phyloP scores from a whole-genome alignment of 2,113 vertebrate species.

The Tylochromis polylepis region DNA sequence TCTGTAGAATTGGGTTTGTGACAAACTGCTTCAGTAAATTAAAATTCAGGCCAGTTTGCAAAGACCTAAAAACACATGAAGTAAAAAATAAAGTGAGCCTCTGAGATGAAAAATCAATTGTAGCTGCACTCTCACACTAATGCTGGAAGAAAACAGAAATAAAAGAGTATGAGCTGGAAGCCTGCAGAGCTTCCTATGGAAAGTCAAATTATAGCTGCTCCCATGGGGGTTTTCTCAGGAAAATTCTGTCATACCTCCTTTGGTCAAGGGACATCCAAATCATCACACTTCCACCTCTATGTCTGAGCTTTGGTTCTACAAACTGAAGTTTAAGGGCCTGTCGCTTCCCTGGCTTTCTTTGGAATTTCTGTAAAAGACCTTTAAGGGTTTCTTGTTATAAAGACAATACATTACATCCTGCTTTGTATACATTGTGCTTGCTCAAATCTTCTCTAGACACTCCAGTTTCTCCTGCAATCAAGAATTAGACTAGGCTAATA shows the following conservation, averaged over 20 bases:
- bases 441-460: not conserved
- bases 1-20: not conserved
- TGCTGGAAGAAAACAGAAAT: not conserved
- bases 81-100: not conserved
- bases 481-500: not conserved
- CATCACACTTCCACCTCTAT: not conserved
- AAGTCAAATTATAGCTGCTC: not conserved
- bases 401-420: not conserved
- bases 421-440: not conserved
- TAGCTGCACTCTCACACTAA: not conserved
- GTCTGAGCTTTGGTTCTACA: not conserved
- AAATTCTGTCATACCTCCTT: not conserved
- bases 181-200: not conserved
- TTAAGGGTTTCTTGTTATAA: not conserved
- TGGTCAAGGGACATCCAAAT: not conserved
- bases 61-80: not conserved
- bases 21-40: not conserved
- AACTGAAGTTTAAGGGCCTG: not conserved
- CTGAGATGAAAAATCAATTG: not conserved
- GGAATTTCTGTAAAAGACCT: too few relatives aligned
- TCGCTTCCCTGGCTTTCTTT: too few relatives aligned
- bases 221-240: accelerated
- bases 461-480: not conserved
- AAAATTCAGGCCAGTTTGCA: not conserved
- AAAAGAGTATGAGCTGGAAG: not conserved